phyloP scores from a whole-genome alignment of 1,140 invertebrate genomes.

The Sesamia nonagrioides region DNA sequence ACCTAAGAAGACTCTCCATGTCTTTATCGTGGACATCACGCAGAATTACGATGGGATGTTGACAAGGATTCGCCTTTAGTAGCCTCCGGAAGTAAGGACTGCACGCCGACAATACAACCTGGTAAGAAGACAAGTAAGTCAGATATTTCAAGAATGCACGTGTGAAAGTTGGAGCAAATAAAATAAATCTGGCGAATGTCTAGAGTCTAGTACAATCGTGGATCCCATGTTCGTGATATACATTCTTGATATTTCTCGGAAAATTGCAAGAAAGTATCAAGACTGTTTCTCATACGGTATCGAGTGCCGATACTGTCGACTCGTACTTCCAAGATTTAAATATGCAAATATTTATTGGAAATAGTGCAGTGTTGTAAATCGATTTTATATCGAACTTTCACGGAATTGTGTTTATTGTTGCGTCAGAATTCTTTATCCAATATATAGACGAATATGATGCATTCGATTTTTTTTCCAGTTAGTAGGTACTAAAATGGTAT shows the following conservation, averaged over 20 bases:
- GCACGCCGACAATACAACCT: slow-evolving; percentile 95
- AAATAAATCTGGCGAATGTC: not conserved
- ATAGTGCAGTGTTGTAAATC: slow-evolving; percentile 3
- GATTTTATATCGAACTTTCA: slow-evolving; percentile 6
- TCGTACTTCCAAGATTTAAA: not conserved
- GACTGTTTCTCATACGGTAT: slow-evolving; percentile 21
- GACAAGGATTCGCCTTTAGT: slow-evolving; percentile 97
- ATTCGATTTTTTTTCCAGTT: not conserved
- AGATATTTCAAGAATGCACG: slow-evolving; percentile 3
- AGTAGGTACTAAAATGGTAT: not conserved
- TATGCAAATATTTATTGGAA: slow-evolving; percentile 37
- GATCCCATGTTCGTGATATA: slow-evolving; percentile 9
- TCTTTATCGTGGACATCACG: slow-evolving; percentile 95
- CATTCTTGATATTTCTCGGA: slow-evolving; percentile 14
- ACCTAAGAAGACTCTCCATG: slow-evolving; percentile 96
- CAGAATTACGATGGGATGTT: slow-evolving; percentile 97
- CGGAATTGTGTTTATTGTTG: not conserved
- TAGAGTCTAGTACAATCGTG: not conserved
- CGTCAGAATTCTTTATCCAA: not conserved
- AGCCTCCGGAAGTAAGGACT: slow-evolving; percentile 96
- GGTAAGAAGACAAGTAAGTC: not conserved
- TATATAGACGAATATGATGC: not conserved
- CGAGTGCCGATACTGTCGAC: not conserved
- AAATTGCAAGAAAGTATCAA: slow-evolving; percentile 10
- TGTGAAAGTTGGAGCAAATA: slow-evolving; percentile 6